Conservation (phyloP, 1,140 invertebrate species). For the Drosophila littoralis region DNA sequence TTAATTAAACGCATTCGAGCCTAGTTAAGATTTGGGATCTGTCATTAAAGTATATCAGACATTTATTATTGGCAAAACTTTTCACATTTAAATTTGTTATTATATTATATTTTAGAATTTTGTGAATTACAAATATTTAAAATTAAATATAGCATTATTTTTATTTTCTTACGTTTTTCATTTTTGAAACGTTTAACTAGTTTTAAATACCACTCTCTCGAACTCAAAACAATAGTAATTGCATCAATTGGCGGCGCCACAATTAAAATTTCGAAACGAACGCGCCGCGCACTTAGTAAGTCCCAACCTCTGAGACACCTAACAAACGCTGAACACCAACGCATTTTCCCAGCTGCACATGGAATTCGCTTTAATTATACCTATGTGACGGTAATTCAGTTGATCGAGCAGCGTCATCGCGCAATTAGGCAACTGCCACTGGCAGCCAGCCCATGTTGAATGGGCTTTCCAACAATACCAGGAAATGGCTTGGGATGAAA, state of each 20-base stretch:
- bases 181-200: conserved; percentile 28
- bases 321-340: conserved; percentile 17
- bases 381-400: conserved; percentile 28
- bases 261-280: conserved; percentile 33
- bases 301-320: conserved; percentile 5
- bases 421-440: conserved; percentile 50
- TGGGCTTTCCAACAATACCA: conserved; percentile 58
- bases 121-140: no score
- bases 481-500: conserved; percentile 51
- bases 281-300: neutral
- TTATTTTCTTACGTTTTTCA: neutral
- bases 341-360: conserved; percentile 27
- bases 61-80: no score
- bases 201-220: conserved; percentile 26
- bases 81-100: no score
- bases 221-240: conserved; percentile 26
- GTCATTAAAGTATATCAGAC: no score
- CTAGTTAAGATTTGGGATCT: no score
- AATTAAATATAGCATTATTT: neutral
- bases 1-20: no score
- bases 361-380: conserved; percentile 40
- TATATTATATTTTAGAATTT: no score
- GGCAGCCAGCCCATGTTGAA: conserved; percentile 1
- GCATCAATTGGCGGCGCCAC: conserved; percentile 33
- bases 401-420: conserved; percentile 52